These are phyloP conservation scores for Gadopsis bispinosus DNA, from an alignment of 2,797 vertebrate genomes.

Conservation along the genomic window DNA sequence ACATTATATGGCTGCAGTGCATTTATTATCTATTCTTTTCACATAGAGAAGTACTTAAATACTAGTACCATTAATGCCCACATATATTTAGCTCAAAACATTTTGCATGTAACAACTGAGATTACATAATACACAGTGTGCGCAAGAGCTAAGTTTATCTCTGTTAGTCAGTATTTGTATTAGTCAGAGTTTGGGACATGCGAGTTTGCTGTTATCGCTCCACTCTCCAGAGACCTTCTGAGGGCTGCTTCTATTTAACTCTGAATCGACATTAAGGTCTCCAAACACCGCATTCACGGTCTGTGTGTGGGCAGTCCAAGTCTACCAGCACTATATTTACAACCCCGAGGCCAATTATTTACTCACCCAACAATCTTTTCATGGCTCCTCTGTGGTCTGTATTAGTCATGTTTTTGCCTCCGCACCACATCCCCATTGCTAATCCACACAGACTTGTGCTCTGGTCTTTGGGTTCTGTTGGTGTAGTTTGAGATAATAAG, in stretches of 20 bases:
- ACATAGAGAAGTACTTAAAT: neutral
- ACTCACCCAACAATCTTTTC: slow-evolving; percentile 64
- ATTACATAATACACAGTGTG: slow-evolving; percentile 29
- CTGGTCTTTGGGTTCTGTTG: slow-evolving; percentile 62
- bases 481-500: slow-evolving; percentile 80
- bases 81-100: slow-evolving; percentile 18
- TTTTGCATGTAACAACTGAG: slow-evolving; percentile 14
- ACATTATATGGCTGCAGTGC: neutral
- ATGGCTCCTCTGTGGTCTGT: slow-evolving; percentile 61
- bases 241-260: slow-evolving; percentile 57
- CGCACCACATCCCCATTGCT: slow-evolving; percentile 50
- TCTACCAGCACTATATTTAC: slow-evolving; percentile 77
- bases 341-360: slow-evolving; percentile 68
- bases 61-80: neutral
- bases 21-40: neutral
- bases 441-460: slow-evolving; percentile 63
- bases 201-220: slow-evolving; percentile 35
- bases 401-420: slow-evolving; percentile 77
- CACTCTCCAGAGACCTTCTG: slow-evolving; percentile 44
- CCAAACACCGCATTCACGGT: slow-evolving; percentile 37
- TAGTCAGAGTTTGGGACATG: slow-evolving; percentile 55
- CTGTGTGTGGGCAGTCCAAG: slow-evolving; percentile 64
- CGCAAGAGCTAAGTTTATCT: slow-evolving; percentile 37
- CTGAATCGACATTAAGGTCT: slow-evolving; percentile 60
- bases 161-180: slow-evolving; percentile 53